A percentile compares a stretch with the other conserved stretches of the same genome.
Evolutionary conservation across 2,888 invertebrate genomes (phyloP).

Genomic region (Yponomeuta plumbellus): DNA sequence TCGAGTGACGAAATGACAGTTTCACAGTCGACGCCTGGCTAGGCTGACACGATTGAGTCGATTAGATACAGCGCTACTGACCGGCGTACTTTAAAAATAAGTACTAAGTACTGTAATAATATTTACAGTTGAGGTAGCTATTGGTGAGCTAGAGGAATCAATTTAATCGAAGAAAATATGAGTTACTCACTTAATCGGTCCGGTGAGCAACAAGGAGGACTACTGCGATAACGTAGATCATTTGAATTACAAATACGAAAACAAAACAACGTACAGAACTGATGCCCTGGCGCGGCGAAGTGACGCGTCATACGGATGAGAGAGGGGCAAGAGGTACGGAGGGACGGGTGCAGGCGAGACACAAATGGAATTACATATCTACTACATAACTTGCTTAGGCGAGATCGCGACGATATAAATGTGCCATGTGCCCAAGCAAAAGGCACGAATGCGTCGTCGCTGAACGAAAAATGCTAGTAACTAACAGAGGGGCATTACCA

Average conservation of each 20-base stretch:
- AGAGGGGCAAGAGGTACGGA: constrained; percentile 41
- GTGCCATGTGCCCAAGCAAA: constrained; percentile 14
- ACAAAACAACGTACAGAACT: constrained; percentile 55
- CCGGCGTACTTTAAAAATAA: constrained; percentile 12
- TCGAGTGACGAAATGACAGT: constrained; percentile 52
- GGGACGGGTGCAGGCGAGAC: constrained; percentile 64
- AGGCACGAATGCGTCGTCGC: constrained; percentile 5
- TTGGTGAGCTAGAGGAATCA: neutral
- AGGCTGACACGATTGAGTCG: constrained; percentile 19
- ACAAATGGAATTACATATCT: constrained; percentile 69
- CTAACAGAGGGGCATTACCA: constrained; percentile 6
- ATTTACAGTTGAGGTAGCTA: neutral
- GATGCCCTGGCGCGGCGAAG: constrained; percentile 58
- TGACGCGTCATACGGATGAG: constrained; percentile 61
- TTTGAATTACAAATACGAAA: constrained; percentile 59
- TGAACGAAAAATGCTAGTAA: constrained; percentile 7
- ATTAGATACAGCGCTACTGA: constrained; percentile 19
- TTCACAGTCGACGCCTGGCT: constrained; percentile 18
- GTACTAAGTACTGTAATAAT: neutral
- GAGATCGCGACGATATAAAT: constrained; percentile 53
- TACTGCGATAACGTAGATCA: constrained; percentile 50
- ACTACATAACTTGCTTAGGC: constrained; percentile 53
- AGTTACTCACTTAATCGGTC: constrained; percentile 32
- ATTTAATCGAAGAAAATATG: constrained; percentile 1
- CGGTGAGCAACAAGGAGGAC: constrained; percentile 40